phyloP scores from a whole-genome alignment of 2,113 vertebrate genomes.

The Athene cunicularia region DNA sequence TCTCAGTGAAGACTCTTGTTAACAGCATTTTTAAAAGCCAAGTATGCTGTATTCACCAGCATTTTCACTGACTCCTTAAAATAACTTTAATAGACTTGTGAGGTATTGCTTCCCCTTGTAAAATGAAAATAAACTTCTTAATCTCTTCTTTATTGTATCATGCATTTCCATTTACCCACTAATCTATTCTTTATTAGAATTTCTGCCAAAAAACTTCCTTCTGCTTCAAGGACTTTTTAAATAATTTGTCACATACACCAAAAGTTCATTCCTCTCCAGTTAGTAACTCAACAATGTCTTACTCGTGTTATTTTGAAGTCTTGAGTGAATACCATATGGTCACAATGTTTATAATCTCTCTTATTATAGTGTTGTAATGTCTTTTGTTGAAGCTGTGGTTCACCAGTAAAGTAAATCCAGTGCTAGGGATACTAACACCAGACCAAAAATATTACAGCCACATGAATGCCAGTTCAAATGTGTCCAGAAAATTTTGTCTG shows the following conservation, averaged over 20 bases:
- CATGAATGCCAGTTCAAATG: not conserved
- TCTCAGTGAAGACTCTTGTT: not conserved
- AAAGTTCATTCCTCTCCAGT: not conserved
- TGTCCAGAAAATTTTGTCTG: not conserved
- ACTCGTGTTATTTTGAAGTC: not conserved
- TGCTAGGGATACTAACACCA: not conserved
- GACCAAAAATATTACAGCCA: not conserved
- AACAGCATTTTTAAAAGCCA: not conserved
- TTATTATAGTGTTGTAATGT: not conserved
- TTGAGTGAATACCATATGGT: not conserved
- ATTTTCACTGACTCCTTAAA: not conserved
- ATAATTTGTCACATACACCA: not conserved
- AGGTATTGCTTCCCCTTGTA: not conserved
- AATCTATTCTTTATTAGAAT: not conserved
- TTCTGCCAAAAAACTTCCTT: constrained; percentile 4
- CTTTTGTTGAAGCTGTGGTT: not conserved
- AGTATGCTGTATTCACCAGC: not conserved
- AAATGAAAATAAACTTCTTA: not conserved
- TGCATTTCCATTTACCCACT: not conserved
- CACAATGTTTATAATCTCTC: not conserved
- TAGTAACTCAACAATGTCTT: not conserved
- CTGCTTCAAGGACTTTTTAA: not conserved
- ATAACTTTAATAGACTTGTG: not conserved
- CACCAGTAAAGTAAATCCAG: not conserved
- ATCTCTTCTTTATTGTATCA: not conserved